phyloP scores from a whole-genome alignment of 2,888 invertebrate genomes.

The Dyspetes luteomarginatus region DNA sequence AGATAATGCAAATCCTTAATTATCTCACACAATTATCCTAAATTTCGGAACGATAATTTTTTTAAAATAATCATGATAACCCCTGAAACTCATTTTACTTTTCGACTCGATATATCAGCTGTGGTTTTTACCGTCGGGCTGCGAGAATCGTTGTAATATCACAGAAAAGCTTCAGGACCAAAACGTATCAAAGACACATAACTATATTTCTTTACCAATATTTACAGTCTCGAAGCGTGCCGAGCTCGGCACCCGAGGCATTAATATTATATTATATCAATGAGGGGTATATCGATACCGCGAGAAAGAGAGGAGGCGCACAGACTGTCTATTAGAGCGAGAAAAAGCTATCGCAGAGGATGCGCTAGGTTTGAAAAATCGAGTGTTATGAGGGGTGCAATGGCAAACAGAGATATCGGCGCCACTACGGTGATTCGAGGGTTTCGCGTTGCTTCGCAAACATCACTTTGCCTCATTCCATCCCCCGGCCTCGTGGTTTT shows the following conservation, averaged over 20 bases:
- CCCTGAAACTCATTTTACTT: background rate
- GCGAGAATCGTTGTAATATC: background rate
- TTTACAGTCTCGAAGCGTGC: conserved; percentile 77
- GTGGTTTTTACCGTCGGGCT: background rate
- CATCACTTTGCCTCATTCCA: conserved; percentile 70
- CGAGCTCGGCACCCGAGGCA: conserved; percentile 76
- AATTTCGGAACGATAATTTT: no score
- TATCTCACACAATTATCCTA: no score
- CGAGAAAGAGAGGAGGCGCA: conserved; percentile 9
- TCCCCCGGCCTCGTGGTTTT: conserved; percentile 55
- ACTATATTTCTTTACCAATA: conserved; percentile 66
- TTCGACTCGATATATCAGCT: background rate
- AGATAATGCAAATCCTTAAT: no score
- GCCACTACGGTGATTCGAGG: conserved; percentile 68
- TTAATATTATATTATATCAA: conserved; percentile 80
- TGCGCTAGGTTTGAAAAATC: conserved; percentile 64
- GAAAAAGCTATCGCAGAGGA: conserved; percentile 16
- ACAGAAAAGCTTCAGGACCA: background rate
- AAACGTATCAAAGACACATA: background rate
- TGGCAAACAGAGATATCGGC: conserved; percentile 70
- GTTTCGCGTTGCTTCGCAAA: conserved; percentile 82
- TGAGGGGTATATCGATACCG: conserved; percentile 67
- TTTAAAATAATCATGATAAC: background rate
- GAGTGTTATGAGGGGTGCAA: conserved; percentile 69
- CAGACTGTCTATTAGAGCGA: conserved; percentile 4